Percentiles rank a stretch among this genome's conserved stretches.
Evolutionary conservation across 2,113 vertebrate species (phyloP).

Genomic region (Pseudorhombus dupliciocellatus): DNA sequence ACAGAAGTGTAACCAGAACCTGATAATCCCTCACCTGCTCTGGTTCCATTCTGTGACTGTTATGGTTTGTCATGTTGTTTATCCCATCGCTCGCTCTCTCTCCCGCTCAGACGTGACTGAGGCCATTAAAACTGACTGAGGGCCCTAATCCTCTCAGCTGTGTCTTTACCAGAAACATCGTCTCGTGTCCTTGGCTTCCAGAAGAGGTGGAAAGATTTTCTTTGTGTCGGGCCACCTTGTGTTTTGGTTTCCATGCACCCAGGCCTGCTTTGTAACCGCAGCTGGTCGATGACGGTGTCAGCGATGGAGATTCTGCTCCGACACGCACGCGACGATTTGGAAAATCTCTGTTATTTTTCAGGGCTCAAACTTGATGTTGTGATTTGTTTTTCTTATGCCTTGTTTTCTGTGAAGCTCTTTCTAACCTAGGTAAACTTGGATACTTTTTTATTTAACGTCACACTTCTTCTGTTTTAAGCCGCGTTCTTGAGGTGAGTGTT

Average conservation of each 20-base stretch:
- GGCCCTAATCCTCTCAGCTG: constrained; percentile 27
- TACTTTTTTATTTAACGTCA: no score
- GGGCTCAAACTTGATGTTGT: no score
- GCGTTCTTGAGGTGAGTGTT: no score
- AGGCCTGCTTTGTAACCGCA: constrained; percentile 14
- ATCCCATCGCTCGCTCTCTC: constrained; percentile 15
- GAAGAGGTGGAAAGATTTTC: constrained; percentile 19
- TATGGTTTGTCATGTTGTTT: constrained; percentile 10
- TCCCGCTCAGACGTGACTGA: constrained; percentile 3
- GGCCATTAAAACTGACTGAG: constrained; percentile 19
- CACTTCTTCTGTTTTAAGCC: no score
- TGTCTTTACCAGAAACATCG: constrained; percentile 18
- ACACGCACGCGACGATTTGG: constrained; percentile 4
- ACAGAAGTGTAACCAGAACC: neutral
- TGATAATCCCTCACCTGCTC: constrained; percentile 1
- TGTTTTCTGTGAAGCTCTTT: no score
- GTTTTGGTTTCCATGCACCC: constrained; percentile 32
- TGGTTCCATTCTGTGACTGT: neutral
- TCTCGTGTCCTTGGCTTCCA: constrained; percentile 1
- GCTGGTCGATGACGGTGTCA: neutral
- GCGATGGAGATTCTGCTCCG: constrained; percentile 5
- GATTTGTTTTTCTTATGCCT: no score
- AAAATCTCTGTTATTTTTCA: neutral
- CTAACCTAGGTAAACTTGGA: no score
- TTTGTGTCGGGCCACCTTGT: constrained; percentile 18